phyloP scores from a whole-genome alignment of 1,140 invertebrate genomes.

The Drosophila navojoa region DNA sequence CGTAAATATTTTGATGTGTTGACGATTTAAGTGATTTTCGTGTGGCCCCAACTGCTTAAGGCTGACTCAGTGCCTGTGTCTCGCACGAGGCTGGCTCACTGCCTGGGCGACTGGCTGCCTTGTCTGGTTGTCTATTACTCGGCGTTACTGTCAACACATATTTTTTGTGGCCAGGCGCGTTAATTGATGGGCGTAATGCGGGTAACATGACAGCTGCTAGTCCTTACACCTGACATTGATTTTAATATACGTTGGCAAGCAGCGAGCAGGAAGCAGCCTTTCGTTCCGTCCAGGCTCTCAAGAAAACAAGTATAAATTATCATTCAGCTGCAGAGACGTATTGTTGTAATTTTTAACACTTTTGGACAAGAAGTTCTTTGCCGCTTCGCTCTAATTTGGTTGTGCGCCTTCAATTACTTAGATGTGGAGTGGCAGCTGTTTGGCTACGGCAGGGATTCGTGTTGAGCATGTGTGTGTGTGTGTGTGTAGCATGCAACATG shows the following conservation, averaged over 20 bases:
- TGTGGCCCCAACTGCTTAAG: constrained; percentile 24
- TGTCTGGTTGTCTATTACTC: constrained; percentile 52
- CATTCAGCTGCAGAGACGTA: constrained; percentile 48
- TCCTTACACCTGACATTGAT: constrained; percentile 65
- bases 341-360: constrained; percentile 74
- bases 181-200: constrained; percentile 77
- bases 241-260: constrained; percentile 67
- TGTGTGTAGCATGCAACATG: constrained; percentile 62
- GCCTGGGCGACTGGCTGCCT: background rate
- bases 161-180: constrained; percentile 58
- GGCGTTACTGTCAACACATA: constrained; percentile 75
- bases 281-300: background rate
- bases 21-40: constrained; percentile 54
- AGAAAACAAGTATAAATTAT: constrained; percentile 37
- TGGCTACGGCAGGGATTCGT: background rate
- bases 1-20: constrained; percentile 78
- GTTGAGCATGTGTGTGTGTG: background rate
- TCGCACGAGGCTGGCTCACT: background rate
- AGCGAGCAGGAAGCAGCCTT: background rate
- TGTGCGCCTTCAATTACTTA: constrained; percentile 64
- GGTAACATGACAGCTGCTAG: constrained; percentile 42
- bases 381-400: constrained; percentile 22
- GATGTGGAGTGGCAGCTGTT: constrained; percentile 32
- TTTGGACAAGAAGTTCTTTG: constrained; percentile 32
- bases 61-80: background rate